Conservation (phyloP, 2,888 invertebrate genomes). For the Ormyrus rosae region DNA sequence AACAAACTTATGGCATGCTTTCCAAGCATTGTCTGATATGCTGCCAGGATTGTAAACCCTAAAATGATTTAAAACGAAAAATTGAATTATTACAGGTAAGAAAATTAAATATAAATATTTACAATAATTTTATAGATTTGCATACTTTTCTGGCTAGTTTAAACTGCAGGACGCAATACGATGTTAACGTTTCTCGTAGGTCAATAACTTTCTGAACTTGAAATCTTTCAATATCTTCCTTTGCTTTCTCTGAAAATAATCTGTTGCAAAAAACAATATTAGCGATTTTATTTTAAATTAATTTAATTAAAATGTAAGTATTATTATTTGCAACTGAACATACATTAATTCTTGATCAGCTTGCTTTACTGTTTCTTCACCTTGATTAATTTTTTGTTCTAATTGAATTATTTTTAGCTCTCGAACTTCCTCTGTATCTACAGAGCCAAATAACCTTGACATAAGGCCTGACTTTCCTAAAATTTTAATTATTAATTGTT, state of each 20-base stretch:
- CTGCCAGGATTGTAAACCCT: constrained; percentile 87
- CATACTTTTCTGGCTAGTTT: constrained; percentile 85
- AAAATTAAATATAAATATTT: background rate
- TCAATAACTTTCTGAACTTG: constrained; percentile 85
- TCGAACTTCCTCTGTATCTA: constrained; percentile 86
- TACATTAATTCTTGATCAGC: constrained; percentile 81
- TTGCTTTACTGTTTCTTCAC: constrained; percentile 79
- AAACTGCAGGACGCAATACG: constrained; percentile 83
- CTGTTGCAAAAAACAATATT: constrained; percentile 74
- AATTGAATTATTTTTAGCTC: constrained; percentile 83
- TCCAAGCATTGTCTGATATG: constrained; percentile 86
- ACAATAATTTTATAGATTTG: constrained; percentile 10
- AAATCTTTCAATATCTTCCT: constrained; percentile 83
- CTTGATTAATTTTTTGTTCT: constrained; percentile 82
- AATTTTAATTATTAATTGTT: constrained; percentile 19
- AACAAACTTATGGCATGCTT: constrained; percentile 79
- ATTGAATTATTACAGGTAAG: background rate
- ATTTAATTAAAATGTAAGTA: constrained; percentile 11
- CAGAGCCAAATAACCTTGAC: constrained; percentile 85
- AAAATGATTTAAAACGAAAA: constrained; percentile 62
- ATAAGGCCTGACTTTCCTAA: constrained; percentile 83
- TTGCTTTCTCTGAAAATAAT: constrained; percentile 82
- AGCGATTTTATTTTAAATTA: constrained; percentile 16
- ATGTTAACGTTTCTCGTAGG: constrained; percentile 83
- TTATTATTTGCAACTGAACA: constrained; percentile 64